Base-by-base conservation (phyloP, 2,888 invertebrate species). In the Aplocera efformata region DNA sequence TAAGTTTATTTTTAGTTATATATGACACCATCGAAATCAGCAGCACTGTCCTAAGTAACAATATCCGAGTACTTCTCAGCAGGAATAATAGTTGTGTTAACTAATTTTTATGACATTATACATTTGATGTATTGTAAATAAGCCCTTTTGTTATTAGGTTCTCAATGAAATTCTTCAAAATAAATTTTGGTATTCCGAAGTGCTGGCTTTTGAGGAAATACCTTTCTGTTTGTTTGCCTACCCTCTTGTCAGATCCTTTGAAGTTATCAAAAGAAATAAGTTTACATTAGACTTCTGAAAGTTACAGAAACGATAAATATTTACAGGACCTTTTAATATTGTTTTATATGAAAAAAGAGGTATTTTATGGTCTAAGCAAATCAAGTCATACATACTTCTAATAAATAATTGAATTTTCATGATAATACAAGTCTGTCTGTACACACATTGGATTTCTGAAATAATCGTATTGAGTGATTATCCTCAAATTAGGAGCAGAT, bases 181-280 rank as follows among this genome's bases (percentile, higher is more conserved):
- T 29, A 39, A 30, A 24, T 39, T 32, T 35, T 10, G 28, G 11
- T 31, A 30, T 40, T 28, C 26, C 7, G 4, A 33, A 43, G 11
- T 29, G 13, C 35, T 25, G 28, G 22, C 6, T 20, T 8, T 31
- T 22, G 24, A 17, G 25, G 7, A 22, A 44, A 44, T 44, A 30
- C 36, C 26, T 40, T 32, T 33, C 32, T 20, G 23, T 41, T 30
- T 26, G 30, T 44, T 32, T 32, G 35, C 20, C 6, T 35, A 35
- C 25, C 36, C 31, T 35, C 13, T 32, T 36, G 45, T 36, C 32
- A 35, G 40, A 32, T 11, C 40, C 36, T 45, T 45, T 40, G 40
- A 45, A 33, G 36, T 23, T 32, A 32, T 36, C 45, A 45, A 41
- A n/a, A 41, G 45, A 40, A 45, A 40, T 40, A 40, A 36, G 36